These are phyloP conservation scores for Megalopta genalis DNA, from an alignment of 1,140 invertebrate species.

Conservation along the genomic window DNA sequence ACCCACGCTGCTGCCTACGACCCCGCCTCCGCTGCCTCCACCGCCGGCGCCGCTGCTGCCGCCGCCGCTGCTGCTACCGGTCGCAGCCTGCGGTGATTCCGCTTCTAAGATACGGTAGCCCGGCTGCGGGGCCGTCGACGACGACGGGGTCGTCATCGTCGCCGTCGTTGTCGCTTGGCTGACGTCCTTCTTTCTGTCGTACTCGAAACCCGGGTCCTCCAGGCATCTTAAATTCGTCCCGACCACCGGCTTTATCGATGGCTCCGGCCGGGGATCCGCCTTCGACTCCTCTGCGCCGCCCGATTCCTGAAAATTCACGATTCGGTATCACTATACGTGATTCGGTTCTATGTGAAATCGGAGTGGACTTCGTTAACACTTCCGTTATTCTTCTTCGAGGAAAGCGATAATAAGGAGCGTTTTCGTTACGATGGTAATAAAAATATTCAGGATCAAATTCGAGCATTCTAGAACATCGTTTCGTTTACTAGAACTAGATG, in stretches of 20 bases:
- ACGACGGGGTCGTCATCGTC: slow-evolving; percentile 48
- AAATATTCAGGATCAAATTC: no score
- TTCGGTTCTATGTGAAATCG: no score
- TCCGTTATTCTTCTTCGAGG: no score
- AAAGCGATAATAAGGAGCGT: no score
- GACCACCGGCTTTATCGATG: slow-evolving; percentile 72
- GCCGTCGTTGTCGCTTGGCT: slow-evolving; percentile 43
- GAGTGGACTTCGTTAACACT: no score
- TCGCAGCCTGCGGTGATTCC: slow-evolving; percentile 42
- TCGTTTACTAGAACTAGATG: no score
- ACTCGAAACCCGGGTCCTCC: slow-evolving; percentile 81
- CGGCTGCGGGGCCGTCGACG: slow-evolving; percentile 39
- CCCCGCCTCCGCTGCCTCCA: not conserved
- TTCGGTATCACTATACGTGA: no score
- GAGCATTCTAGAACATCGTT: no score
- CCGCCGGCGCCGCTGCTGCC: not conserved
- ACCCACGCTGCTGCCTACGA: slow-evolving; percentile 8
- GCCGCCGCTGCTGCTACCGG: not conserved
- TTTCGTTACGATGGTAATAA: no score
- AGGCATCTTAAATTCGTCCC: slow-evolving; percentile 80
- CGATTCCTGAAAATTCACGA: slow-evolving; percentile 2
- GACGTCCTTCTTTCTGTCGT: slow-evolving; percentile 72
- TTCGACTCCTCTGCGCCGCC: slow-evolving; percentile 21
- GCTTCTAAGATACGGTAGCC: slow-evolving; percentile 71
- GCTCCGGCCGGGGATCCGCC: slow-evolving; percentile 46